Conservation (phyloP, 2,113 vertebrate genomes). For the Symphodus melops region DNA sequence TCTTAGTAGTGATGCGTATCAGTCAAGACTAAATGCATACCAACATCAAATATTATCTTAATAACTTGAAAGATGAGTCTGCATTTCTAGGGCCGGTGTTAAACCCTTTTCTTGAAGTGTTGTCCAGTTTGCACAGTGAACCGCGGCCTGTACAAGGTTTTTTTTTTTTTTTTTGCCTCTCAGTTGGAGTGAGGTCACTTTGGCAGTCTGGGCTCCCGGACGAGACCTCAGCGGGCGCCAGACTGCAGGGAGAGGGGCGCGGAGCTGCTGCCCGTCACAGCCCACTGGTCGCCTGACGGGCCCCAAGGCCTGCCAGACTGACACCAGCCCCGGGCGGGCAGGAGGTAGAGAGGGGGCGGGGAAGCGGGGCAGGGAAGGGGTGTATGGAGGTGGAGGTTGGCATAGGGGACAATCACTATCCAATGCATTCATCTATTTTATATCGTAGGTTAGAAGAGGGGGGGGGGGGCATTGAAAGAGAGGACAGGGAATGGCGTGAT, state of each 20-base stretch:
- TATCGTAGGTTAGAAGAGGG: conserved; percentile 6
- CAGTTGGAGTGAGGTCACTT: conserved; percentile 79
- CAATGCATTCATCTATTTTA: conserved; percentile 75
- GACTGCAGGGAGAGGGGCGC: conserved; percentile 82
- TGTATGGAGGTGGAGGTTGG: conserved; percentile 68
- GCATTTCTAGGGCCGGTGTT: neutral
- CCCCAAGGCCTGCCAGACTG: conserved; percentile 81
- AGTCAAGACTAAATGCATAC: neutral
- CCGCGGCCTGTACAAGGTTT: neutral
- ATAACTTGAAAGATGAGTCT: no score
- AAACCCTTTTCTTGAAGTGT: conserved; percentile 7
- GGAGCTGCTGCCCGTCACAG: conserved; percentile 83
- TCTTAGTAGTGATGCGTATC: no score
- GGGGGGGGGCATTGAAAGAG: conserved; percentile 19
- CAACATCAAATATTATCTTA: neutral
- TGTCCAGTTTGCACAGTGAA: conserved; percentile 41
- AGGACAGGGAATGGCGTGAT: conserved; percentile 1
- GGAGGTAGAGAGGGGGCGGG: conserved; percentile 65
- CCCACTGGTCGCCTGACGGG: conserved; percentile 83
- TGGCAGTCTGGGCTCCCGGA: conserved; percentile 81
- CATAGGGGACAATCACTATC: conserved; percentile 65
- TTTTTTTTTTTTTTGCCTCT: conserved; percentile 14
- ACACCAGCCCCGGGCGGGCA: conserved; percentile 74
- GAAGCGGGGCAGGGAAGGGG: conserved; percentile 50
- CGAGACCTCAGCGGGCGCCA: conserved; percentile 82